A percentile compares a stretch with the other conserved stretches of the same genome.
Conservation (phyloP, 1,140 invertebrate species). For the Bombus huntii region DNA sequence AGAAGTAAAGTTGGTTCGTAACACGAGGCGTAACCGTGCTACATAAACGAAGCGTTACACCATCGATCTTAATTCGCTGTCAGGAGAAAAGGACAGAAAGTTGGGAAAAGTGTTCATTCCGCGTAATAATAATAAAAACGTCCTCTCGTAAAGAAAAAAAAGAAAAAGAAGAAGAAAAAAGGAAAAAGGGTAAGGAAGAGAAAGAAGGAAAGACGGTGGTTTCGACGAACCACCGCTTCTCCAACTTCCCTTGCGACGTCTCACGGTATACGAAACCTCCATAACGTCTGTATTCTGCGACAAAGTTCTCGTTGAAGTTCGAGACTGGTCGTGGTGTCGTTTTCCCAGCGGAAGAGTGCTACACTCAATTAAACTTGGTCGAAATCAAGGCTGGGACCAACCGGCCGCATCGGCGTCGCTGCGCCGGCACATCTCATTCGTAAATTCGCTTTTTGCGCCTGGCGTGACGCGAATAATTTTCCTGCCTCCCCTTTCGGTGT, state of each 20-base stretch:
- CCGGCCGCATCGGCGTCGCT: constrained; percentile 61
- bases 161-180: neutral
- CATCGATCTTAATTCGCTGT: constrained; percentile 47
- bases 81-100: neutral
- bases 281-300: constrained; percentile 50
- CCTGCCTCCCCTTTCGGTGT: constrained; percentile 50
- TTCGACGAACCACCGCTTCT: neutral
- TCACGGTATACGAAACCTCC: constrained; percentile 17
- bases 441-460: constrained; percentile 72
- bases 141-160: constrained; percentile 14
- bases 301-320: constrained; percentile 59
- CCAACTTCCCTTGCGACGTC: constrained; percentile 17
- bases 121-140: constrained; percentile 40
- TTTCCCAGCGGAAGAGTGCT: constrained; percentile 68
- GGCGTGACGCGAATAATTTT: constrained; percentile 75
- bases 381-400: constrained; percentile 75
- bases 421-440: constrained; percentile 72
- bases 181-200: neutral
- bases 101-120: neutral
- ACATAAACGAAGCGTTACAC: constrained; percentile 24
- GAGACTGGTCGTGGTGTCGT: constrained; percentile 59
- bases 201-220: neutral
- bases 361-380: constrained; percentile 80
- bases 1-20: neutral
- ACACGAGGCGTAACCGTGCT: neutral